Base-by-base conservation (phyloP, 2,888 invertebrate species). In the Lasius platythorax region DNA sequence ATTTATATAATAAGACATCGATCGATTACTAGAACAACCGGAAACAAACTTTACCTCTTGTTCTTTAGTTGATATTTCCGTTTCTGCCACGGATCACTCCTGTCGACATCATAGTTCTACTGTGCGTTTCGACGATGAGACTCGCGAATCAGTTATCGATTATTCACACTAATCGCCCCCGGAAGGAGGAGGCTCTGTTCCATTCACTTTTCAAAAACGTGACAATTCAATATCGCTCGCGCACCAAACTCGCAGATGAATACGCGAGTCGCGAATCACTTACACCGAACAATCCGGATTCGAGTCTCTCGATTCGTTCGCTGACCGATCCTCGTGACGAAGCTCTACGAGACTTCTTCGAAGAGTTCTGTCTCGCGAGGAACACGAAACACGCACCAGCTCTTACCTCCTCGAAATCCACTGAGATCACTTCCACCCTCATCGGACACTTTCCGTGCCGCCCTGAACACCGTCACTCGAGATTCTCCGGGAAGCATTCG, bases 51-150 rank as follows among this genome's bases (percentile, higher is more conserved):
- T 90, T 89, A 90, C 90, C 90, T 90, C 84, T 86, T 30, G 50
- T 64, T 58, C 37, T 74, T 58, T 90, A 89, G 68, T 84, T 87
- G 82, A 74, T 85, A 85, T 89, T 87, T 83, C 64, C 85, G 90
- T 85, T 86, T 70, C 83, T 84, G 67, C 87, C 82, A 78, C 85
- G 83, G 28, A 56, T 82, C 73, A 85, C 74, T 82, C 66, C 53
- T 79, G 73, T 67, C 64, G 76, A 40, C 82, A 66, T 70, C 82
- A 90, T 91, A 90, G 85, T 89, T 85, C 86, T 72, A 75, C 43
- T 46, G 61, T 30, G 76, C 23, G 64, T 72, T 28, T 46, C 43
- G 37, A 15, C 64, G 23, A 67, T 15, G 64, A 18, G 37, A 78
- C 11, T 67, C 58, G 12, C 56, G 11, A 61, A 18, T 33, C 23